A percentile compares a stretch with the other conserved stretches of the same genome.
phyloP scores from a whole-genome alignment of 2,113 vertebrate genomes.

The Benitochromis conjunctus region DNA sequence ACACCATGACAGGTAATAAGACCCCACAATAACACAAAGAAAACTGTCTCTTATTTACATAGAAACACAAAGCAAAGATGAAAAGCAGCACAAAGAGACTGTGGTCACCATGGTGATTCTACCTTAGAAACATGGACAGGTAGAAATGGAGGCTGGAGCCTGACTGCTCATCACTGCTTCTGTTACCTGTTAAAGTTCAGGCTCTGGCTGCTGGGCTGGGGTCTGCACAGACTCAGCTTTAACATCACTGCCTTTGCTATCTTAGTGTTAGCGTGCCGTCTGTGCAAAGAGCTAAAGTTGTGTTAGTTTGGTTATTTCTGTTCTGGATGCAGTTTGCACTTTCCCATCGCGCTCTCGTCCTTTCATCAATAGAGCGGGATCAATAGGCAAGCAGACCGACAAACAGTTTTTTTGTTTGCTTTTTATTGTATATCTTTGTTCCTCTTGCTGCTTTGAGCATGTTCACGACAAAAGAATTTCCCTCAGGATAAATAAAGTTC shows the following conservation, averaged over 20 bases:
- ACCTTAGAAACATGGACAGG: background rate
- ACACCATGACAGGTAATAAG: rapidly evolving
- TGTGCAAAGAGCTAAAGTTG: background rate
- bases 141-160: background rate
- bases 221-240: background rate
- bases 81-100: no score
- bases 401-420: no score
- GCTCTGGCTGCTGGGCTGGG: background rate
- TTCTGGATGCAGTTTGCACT: background rate
- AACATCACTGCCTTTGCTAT: background rate
- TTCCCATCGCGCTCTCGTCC: background rate
- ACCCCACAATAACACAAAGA: no score
- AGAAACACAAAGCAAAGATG: no score
- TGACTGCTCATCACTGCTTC: no score
- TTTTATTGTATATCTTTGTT: no score
- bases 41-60: background rate
- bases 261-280: background rate
- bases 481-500: no score
- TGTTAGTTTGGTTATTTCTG: background rate
- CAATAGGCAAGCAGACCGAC: no score
- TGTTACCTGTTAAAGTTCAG: no score
- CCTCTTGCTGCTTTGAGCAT: no score
- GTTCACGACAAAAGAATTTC: no score
- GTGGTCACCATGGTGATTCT: background rate
- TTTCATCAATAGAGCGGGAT: background rate